phyloP scores from a whole-genome alignment of 2,797 vertebrate genomes.

The Diceros bicornis region DNA sequence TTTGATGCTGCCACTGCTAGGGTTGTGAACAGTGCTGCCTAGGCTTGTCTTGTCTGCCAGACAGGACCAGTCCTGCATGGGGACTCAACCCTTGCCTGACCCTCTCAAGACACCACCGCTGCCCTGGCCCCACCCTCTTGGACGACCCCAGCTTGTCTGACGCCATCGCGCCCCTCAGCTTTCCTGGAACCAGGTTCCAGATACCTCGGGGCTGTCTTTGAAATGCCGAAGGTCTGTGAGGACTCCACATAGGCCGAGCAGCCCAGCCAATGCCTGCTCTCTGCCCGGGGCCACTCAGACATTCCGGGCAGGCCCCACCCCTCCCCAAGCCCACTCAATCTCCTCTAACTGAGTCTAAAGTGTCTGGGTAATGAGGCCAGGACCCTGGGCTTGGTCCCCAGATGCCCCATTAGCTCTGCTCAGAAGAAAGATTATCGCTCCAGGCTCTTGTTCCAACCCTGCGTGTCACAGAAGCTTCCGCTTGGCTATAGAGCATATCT shows the following conservation, averaged over 20 bases:
- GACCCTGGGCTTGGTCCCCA: neutral
- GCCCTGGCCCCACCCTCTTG: no score
- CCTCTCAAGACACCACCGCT: neutral
- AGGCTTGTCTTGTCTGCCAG: neutral
- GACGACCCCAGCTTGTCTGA: neutral
- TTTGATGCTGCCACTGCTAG: neutral
- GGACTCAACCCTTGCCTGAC: neutral
- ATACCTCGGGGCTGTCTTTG: neutral
- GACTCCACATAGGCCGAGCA: no score
- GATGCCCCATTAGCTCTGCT: neutral
- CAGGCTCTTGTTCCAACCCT: neutral
- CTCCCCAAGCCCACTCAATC: neutral
- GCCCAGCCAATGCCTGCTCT: neutral
- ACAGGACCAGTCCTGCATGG: neutral
- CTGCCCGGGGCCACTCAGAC: neutral
- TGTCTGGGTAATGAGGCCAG: neutral
- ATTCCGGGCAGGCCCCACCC: neutral
- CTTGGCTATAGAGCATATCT: neutral
- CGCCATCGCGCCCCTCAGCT: neutral
- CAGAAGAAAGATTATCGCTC: neutral
- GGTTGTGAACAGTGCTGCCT: neutral
- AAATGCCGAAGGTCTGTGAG: neutral
- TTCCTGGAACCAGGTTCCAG: neutral
- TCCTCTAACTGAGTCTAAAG: neutral
- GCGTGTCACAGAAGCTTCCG: neutral